These are phyloP conservation scores for Symphodus melops DNA, from an alignment of 2,113 vertebrate species.

Conservation along the genomic window DNA sequence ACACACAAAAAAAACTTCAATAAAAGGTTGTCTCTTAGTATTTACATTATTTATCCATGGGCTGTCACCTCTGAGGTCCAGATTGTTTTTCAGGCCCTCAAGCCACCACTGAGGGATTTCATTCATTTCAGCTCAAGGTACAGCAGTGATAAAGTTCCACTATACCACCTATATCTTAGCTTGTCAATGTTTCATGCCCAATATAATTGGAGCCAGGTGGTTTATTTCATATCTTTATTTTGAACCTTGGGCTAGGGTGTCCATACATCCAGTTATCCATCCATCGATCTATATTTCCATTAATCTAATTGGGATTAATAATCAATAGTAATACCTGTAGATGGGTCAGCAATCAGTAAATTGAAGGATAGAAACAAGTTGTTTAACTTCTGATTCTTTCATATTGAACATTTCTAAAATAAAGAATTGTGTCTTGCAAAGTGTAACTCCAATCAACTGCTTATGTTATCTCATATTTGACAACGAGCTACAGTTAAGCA, in stretches of 20 bases:
- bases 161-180: conserved; percentile 64
- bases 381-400: not conserved
- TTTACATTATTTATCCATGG: conserved; percentile 81
- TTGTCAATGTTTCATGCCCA: conserved; percentile 73
- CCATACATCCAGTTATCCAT: not conserved
- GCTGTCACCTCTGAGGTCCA: conserved; percentile 77
- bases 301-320: not conserved
- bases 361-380: not conserved
- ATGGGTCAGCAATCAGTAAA: not conserved
- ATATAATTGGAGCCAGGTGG: conserved; percentile 44
- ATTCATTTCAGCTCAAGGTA: conserved; percentile 75
- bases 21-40: conserved; percentile 74
- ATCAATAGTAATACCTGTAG: not conserved
- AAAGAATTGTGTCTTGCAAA: not conserved
- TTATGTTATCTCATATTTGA: too few relatives aligned
- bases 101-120: conserved; percentile 68
- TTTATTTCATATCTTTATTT: conserved; percentile 45
- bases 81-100: conserved; percentile 75
- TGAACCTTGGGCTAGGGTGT: conserved; percentile 3
- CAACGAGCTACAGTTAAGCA: too few relatives aligned
- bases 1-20: conserved; percentile 72
- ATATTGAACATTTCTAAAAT: not conserved
- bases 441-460: not conserved
- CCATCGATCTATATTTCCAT: not conserved
- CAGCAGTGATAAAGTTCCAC: conserved; percentile 62